These are phyloP conservation scores for Drosophila pseudoobscura DNA, from an alignment of 1,140 invertebrate species.

Conservation along the genomic window DNA sequence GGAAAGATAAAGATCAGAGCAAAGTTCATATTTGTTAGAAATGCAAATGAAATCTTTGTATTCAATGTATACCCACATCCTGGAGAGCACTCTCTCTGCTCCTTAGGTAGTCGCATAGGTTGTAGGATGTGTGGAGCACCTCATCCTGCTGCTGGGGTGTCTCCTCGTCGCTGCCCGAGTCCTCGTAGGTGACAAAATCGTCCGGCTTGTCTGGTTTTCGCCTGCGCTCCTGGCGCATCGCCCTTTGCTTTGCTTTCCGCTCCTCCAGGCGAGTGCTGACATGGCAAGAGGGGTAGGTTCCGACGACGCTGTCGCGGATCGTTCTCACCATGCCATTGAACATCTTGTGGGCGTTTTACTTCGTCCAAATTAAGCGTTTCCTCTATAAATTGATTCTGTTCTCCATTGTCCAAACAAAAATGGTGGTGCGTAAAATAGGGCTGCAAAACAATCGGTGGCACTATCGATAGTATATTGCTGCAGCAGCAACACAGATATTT, in stretches of 20 bases:
- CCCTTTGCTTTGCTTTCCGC: constrained; percentile 87
- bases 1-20: constrained; percentile 5
- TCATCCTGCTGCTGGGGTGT: constrained; percentile 88
- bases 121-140: constrained; percentile 91
- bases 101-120: constrained; percentile 92
- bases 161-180: constrained; percentile 92
- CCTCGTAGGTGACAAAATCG: constrained; percentile 94
- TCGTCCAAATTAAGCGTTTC: constrained; percentile 11
- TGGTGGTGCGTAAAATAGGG: constrained; percentile 49
- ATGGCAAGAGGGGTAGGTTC: constrained; percentile 89
- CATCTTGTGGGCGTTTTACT: constrained; percentile 53
- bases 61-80: constrained; percentile 84
- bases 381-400: constrained; percentile 14
- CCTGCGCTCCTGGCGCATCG: constrained; percentile 87
- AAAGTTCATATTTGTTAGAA: constrained; percentile 20
- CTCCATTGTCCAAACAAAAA: constrained; percentile 69
- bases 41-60: background rate
- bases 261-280: constrained; percentile 88
- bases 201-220: constrained; percentile 93
- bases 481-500: too few relatives aligned
- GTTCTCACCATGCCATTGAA: constrained; percentile 83
- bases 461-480: too few relatives aligned
- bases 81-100: constrained; percentile 89
- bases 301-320: constrained; percentile 83
- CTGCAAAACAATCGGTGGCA: too few relatives aligned